These are phyloP conservation scores for Gambusia affinis DNA, from an alignment of 2,113 vertebrate genomes.

Conservation along the genomic window DNA sequence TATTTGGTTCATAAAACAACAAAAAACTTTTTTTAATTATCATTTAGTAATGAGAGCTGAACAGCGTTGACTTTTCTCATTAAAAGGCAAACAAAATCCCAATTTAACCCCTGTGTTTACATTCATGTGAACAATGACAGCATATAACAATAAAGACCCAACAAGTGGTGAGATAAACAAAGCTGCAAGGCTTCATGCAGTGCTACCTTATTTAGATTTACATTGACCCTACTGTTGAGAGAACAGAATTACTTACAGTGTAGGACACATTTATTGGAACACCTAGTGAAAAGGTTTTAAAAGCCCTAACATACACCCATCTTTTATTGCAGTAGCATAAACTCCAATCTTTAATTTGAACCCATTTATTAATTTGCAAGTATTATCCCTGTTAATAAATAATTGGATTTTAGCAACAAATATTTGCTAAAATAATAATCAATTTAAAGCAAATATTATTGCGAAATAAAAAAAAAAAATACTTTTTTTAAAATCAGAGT, in stretches of 20 bases:
- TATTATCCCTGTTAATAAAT: background rate
- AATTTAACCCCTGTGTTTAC: slow-evolving; percentile 74
- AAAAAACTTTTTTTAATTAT: slow-evolving; percentile 27
- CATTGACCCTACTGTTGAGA: slow-evolving; percentile 52
- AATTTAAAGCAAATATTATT: background rate
- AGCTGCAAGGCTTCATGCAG: slow-evolving; percentile 73
- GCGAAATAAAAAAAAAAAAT: background rate
- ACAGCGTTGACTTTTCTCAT: slow-evolving; percentile 25
- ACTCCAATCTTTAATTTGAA: too few species aligned
- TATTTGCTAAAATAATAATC: background rate
- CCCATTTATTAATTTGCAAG: too few species aligned
- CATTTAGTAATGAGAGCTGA: slow-evolving; percentile 7
- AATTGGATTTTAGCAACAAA: background rate
- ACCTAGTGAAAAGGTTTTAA: background rate
- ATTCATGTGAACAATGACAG: slow-evolving; percentile 68
- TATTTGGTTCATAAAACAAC: slow-evolving; percentile 72
- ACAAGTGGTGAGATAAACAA: slow-evolving; percentile 58
- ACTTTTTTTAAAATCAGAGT: background rate
- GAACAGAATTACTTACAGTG: slow-evolving; percentile 28
- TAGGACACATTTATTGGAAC: background rate
- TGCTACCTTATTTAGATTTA: slow-evolving; percentile 71
- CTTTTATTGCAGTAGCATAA: background rate
- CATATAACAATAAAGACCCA: slow-evolving; percentile 39
- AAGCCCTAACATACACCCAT: background rate
- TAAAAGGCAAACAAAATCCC: slow-evolving; percentile 42